Percentiles rank a stretch among this genome's conserved stretches.
phyloP scores from a whole-genome alignment of 2,888 invertebrate species.

The Tetranychus truncatus region DNA sequence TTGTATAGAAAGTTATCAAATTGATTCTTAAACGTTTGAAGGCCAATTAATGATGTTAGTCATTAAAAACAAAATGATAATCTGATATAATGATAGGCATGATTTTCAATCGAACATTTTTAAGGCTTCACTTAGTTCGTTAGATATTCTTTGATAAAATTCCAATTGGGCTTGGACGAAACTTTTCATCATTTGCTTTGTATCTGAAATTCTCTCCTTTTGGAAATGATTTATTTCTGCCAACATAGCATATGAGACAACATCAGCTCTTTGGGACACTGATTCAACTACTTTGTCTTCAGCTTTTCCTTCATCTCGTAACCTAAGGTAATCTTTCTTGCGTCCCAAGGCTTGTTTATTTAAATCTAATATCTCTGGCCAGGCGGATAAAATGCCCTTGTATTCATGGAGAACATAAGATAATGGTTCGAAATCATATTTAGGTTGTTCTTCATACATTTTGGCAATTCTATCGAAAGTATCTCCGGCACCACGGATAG shows the following conservation, averaged over 20 bases:
- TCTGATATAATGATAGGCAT: too few species aligned
- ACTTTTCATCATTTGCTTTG: conserved; percentile 62
- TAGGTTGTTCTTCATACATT: conserved; percentile 68
- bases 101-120: conserved; percentile 8
- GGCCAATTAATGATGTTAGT: too few species aligned
- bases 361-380: conserved; percentile 71
- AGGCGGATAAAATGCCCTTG: conserved; percentile 70
- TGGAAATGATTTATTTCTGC: conserved; percentile 91
- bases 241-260: conserved; percentile 74
- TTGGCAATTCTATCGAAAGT: conserved; percentile 73
- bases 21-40: too few species aligned
- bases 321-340: conserved; percentile 65
- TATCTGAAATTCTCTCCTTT: conserved; percentile 60
- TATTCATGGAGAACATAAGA: conserved; percentile 81
- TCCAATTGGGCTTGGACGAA: conserved; percentile 71
- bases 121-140: conserved; percentile 18
- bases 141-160: conserved; percentile 57
- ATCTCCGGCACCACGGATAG: conserved; percentile 65
- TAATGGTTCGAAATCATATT: conserved; percentile 38
- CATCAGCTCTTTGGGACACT: conserved; percentile 64
- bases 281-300: conserved; percentile 38
- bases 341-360: conserved; percentile 66
- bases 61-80: too few species aligned
- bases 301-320: conserved; percentile 61
- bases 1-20: too few species aligned